phyloP scores from a whole-genome alignment of 1,140 invertebrate species.

The Parapsyche elsis region DNA sequence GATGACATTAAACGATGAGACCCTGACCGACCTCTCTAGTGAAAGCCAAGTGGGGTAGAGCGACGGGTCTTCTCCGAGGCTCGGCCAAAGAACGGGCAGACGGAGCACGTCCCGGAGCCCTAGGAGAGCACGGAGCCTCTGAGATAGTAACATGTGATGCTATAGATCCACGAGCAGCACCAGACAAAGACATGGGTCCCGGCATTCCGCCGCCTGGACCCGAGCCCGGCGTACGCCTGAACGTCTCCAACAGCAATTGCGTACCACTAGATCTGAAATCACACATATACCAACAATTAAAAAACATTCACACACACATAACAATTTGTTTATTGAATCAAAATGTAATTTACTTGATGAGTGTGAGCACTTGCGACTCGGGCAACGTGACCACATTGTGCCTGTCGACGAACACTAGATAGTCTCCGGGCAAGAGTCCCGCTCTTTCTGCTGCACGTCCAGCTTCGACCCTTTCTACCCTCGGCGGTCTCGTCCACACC shows the following conservation, averaged over 20 bases:
- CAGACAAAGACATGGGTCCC: constrained; percentile 52
- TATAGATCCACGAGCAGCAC: constrained; percentile 59
- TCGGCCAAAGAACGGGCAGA: constrained; percentile 22
- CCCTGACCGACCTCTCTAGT: constrained; percentile 85
- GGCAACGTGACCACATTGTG: constrained; percentile 85
- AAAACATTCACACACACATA: not conserved
- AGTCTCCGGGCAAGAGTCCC: constrained; percentile 83
- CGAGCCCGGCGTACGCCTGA: constrained; percentile 72
- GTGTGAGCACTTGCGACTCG: constrained; percentile 81
- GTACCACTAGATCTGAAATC: constrained; percentile 73
- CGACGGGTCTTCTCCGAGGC: constrained; percentile 13
- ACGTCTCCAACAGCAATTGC: constrained; percentile 80
- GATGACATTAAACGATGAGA: constrained; percentile 69
- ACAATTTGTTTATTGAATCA: not conserved
- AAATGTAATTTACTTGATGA: constrained; percentile 76
- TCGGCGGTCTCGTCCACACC: constrained; percentile 91
- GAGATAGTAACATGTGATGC: constrained; percentile 60
- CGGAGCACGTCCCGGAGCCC: not conserved
- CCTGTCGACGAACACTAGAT: constrained; percentile 87
- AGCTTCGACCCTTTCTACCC: constrained; percentile 86
- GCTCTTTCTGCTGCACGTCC: constrained; percentile 83
- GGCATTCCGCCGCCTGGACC: constrained; percentile 60
- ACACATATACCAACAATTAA: constrained; percentile 34
- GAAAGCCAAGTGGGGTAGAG: constrained; percentile 82
- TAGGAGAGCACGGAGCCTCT: constrained; percentile 55